These are phyloP conservation scores for Fabriciana adippe DNA, from an alignment of 2,888 invertebrate genomes.

Conservation along the genomic window DNA sequence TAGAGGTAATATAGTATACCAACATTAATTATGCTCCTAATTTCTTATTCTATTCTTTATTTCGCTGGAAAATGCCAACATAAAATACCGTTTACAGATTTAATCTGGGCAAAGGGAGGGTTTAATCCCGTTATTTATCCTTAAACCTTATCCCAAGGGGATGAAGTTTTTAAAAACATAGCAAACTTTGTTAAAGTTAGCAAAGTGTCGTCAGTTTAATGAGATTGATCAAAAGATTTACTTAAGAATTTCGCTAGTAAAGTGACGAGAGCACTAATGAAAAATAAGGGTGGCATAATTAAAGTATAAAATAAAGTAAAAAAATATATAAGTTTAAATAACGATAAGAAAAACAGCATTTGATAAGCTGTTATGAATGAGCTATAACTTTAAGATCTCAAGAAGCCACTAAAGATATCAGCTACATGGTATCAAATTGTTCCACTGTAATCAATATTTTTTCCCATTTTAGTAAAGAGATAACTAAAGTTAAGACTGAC, in stretches of 20 bases:
- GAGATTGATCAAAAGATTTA: slow-evolving; percentile 59
- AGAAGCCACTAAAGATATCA: too few relatives aligned
- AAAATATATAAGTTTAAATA: too few relatives aligned
- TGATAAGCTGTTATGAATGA: too few relatives aligned
- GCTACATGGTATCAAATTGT: too few relatives aligned
- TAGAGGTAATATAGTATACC: too few relatives aligned
- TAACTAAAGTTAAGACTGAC: too few relatives aligned
- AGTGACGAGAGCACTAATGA: slow-evolving; percentile 24
- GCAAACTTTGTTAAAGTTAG: slow-evolving; percentile 46
- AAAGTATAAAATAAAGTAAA: too few relatives aligned
- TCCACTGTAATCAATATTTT: too few relatives aligned
- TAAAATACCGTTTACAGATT: slow-evolving; percentile 25
- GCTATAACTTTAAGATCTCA: too few relatives aligned
- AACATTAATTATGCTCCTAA: not conserved
- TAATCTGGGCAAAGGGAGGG: slow-evolving; percentile 40
- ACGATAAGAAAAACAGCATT: too few relatives aligned
- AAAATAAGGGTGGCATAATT: slow-evolving; percentile 9
- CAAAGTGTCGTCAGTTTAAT: slow-evolving; percentile 58
- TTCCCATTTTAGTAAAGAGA: too few relatives aligned
- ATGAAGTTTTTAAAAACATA: slow-evolving; percentile 47
- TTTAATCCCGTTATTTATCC: slow-evolving; percentile 46
- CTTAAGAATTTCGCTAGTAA: slow-evolving; percentile 43
- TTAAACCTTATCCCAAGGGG: slow-evolving; percentile 41
- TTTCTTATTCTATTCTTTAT: slow-evolving; percentile 6
- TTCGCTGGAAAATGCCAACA: slow-evolving; percentile 5